A percentile compares a stretch with the other conserved stretches of the same genome.
These are phyloP conservation scores for Sarcoramphus papa DNA, from an alignment of 2,797 vertebrate species.

Conservation along the genomic window DNA sequence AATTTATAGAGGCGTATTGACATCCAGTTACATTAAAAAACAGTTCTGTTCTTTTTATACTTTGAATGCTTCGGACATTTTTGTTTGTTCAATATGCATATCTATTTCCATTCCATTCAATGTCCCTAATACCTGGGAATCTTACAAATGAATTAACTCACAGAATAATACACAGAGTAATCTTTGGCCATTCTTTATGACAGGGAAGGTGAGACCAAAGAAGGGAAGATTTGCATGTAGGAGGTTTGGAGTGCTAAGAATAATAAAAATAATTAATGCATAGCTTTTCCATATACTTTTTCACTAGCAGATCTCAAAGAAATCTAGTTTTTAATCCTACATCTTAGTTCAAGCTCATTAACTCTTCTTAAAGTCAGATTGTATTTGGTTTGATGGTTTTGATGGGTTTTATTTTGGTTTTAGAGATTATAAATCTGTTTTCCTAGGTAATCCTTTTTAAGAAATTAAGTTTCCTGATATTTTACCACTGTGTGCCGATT, in stretches of 20 bases:
- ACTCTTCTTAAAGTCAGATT: background rate
- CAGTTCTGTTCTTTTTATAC: background rate
- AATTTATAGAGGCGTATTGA: background rate
- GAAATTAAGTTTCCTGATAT: background rate
- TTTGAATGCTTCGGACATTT: background rate
- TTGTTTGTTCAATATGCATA: background rate
- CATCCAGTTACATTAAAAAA: background rate
- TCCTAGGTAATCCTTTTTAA: background rate
- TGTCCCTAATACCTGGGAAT: background rate
- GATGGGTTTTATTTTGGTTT: background rate
- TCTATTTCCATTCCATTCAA: background rate
- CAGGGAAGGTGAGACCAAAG: background rate
- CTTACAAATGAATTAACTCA: background rate
- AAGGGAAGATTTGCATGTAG: background rate
- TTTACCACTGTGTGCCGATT: background rate
- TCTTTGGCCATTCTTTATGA: background rate
- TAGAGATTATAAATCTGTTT: background rate
- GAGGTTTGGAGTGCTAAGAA: background rate
- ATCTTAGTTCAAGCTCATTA: constrained; percentile 9
- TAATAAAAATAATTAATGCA: background rate
- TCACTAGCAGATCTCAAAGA: background rate
- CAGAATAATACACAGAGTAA: background rate
- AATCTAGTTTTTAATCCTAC: background rate
- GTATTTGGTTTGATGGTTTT: background rate
- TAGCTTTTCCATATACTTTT: background rate